Evolutionary conservation across 2,113 vertebrate genomes (phyloP).

Genomic region (Archocentrus centrarchus): DNA sequence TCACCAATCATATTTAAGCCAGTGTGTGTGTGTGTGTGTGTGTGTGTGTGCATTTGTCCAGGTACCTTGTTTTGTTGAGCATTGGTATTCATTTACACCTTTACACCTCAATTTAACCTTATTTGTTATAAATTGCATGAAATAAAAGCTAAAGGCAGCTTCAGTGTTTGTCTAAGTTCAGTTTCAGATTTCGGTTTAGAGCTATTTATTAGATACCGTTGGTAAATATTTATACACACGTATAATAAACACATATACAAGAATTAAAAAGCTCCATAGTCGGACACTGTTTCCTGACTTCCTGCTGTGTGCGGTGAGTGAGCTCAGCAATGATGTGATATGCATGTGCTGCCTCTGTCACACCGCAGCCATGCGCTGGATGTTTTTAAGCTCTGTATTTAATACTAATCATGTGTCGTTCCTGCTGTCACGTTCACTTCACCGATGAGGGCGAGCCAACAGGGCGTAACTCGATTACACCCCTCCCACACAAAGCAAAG

Average conservation of each 20-base stretch:
- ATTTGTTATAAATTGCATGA: background rate
- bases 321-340: background rate
- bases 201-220: background rate
- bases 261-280: background rate
- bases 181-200: background rate
- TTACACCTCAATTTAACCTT: too few relatives aligned
- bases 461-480: conserved; percentile 66
- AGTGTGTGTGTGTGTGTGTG: too few relatives aligned
- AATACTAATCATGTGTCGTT: conserved; percentile 54
- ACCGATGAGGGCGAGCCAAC: conserved; percentile 42
- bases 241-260: background rate
- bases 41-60: too few relatives aligned
- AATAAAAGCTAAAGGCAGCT: background rate
- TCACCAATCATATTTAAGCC: background rate
- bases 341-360: background rate
- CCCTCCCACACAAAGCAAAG: background rate
- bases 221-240: background rate
- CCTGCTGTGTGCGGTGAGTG: background rate
- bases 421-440: conserved; percentile 61
- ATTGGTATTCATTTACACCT: background rate
- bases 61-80: too few relatives aligned
- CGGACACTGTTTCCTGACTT: background rate
- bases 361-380: background rate
- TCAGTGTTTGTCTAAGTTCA: background rate
- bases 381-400: conserved; percentile 32